Evolutionary conservation across 2,888 invertebrate genomes (phyloP), one percentile per base, ranked within the genome.

Genomic region (Pachycephus smyrnensis): DNA sequence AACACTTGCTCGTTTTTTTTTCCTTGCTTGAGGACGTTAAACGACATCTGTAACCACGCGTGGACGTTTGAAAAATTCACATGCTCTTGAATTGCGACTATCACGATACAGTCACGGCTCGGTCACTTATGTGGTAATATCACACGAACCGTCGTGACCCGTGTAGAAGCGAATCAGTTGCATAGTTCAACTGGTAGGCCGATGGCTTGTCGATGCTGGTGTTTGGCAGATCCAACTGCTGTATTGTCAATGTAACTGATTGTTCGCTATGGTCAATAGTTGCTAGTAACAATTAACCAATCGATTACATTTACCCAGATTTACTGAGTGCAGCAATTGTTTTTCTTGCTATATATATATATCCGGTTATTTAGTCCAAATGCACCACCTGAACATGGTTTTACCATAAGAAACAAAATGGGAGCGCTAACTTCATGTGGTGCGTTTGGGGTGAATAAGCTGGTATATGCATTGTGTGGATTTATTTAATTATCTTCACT

Each of bases 41-140:
- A 23, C 71, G 71, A 33, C 33, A 71, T 12, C 12, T n/a, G 4
- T 33, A 33, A 33, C 12, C 71, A 71, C 31, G 71, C 55, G 23
- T 9, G 55, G 31, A 31, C 32, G 35, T 33, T 73, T 23, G 36
- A 78, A 31, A 73, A 68, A 30, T 71, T 12, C 68, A 37, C 35
- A 69, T 77, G 32, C 35, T 78, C 35, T 23, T 71, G n/a, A 74
- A 76, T 76, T 37, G 73, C 73, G 75, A 77, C 75, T 78, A 79
- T 79, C 76, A 79, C 77, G 79, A 75, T 32, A 69, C 69, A 73
- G 74, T 80, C 78, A 78, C 77, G 78, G 35, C 40, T n/a, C 32
- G 33, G 73, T 78, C 79, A 78, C 73, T 78, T 36, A 37, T 77
- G 77, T 68, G 77, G 15, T 78, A 75, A 78, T 82, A 76, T 78